Percentiles rank a stretch among this genome's conserved stretches.
phyloP scores from a whole-genome alignment of 1,140 invertebrate species.

The Diorhabda sublineata region DNA sequence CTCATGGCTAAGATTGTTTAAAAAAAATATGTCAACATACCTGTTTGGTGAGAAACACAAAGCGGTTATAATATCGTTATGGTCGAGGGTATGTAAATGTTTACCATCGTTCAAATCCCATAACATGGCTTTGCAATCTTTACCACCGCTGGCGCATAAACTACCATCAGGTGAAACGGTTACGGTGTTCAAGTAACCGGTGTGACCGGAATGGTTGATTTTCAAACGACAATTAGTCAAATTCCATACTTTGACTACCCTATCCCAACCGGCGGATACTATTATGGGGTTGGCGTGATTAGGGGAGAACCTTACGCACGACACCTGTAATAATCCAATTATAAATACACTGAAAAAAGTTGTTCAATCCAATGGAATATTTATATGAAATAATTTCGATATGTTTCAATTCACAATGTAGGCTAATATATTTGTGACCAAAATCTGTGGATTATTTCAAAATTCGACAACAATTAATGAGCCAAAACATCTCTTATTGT shows the following conservation, averaged over 20 bases:
- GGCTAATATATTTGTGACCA: too few relatives aligned
- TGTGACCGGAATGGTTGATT: constrained; percentile 97
- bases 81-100: constrained; percentile 97
- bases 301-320: constrained; percentile 97
- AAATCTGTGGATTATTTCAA: too few relatives aligned
- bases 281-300: constrained; percentile 98
- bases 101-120: constrained; percentile 99
- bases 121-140: constrained; percentile 98
- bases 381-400: too few relatives aligned
- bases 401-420: background rate
- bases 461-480: too few relatives aligned
- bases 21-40: constrained; percentile 23
- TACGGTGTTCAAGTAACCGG: constrained; percentile 96
- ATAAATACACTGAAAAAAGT: too few relatives aligned
- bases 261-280: constrained; percentile 98
- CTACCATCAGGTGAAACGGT: constrained; percentile 99
- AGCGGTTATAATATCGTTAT: constrained; percentile 97
- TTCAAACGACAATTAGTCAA: constrained; percentile 98
- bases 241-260: constrained; percentile 99
- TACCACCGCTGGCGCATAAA: constrained; percentile 98
- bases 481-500: background rate
- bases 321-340: constrained; percentile 46
- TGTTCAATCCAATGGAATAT: too few relatives aligned
- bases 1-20: too few relatives aligned
- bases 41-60: constrained; percentile 98